Base-by-base conservation (phyloP, 2,888 invertebrate genomes). In the Crioceris asparagi region DNA sequence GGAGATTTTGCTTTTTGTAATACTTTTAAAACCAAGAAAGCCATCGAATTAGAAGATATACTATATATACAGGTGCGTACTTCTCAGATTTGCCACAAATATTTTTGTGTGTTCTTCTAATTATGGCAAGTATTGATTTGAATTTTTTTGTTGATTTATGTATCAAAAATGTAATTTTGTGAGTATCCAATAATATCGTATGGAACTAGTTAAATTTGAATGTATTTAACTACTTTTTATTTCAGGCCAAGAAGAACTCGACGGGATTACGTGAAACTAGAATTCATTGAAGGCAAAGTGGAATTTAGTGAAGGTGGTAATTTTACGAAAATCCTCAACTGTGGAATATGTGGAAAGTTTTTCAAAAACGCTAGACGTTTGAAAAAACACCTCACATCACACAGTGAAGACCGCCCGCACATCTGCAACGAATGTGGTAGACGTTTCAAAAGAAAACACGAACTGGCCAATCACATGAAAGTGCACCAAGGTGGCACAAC, bases 341-440 rank as follows among this genome's bases (percentile, higher is more conserved):
- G n/a, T n/a, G 36, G 73, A 32, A 65, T 68, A 56, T 68, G 67
- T 48, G 59, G 59, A 0, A 67, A 66, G 41, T 49, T 55, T 1
- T 66, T 67, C 12, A 60, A 60, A 39, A 45, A 46, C 26, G 62
- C 58, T 2, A 61, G 64, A 12, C 47, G 67, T 7, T 46, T 74
- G 31, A 67, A 64, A 29, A 61, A 67, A 18, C 52, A 52, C 36
- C 15, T 44, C 15, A 66, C 69, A 0, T 63, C 62, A 0, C 75
- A 74, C 38, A 68, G 68, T 2, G 68, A 70, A 5, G 59, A 66
- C 0, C 57, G 71, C 18, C 74, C 73, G 2, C 45, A 40, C 19
- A n/a, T 37, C 0, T 53, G 53, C 26, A 39, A 45, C 6, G 7
- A 39, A 5, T 53, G 53, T 31, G 21, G 38, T n/a, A 48, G 47